Percentiles rank a stretch among this genome's conserved stretches.
These are phyloP conservation scores for Aegithalos caudatus DNA, from an alignment of 2,113 vertebrate genomes.

Conservation along the genomic window DNA sequence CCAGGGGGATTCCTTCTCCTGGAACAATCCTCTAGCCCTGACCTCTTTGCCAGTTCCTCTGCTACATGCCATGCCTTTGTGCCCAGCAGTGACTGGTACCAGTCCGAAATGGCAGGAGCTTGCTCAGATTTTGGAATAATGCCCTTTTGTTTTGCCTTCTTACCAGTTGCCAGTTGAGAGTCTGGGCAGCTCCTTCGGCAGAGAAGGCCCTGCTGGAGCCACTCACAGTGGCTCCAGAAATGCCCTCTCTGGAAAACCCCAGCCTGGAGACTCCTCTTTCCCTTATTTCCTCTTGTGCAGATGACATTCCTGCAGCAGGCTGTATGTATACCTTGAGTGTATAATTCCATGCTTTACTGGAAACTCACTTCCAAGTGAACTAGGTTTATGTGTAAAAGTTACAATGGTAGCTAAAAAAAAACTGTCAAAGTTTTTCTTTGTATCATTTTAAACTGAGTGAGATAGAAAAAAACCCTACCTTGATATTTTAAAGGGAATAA, in stretches of 20 bases:
- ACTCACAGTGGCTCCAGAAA: not conserved
- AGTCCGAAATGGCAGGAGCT: not conserved
- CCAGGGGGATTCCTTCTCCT: not conserved
- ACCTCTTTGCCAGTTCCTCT: not conserved
- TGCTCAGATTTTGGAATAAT: not conserved
- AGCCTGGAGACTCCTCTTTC: fast-evolving
- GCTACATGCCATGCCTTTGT: not conserved
- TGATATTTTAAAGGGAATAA: constrained; percentile 31
- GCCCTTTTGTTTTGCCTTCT: not conserved
- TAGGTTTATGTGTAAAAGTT: not conserved
- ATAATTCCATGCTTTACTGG: not conserved
- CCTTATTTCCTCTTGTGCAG: not conserved
- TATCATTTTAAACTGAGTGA: not conserved
- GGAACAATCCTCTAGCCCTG: not conserved
- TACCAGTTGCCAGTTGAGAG: not conserved
- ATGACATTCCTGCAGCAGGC: not conserved
- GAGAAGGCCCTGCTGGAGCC: not conserved
- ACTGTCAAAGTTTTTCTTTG: constrained; percentile 21
- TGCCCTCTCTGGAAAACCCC: not conserved
- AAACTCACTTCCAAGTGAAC: not conserved
- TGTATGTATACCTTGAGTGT: not conserved
- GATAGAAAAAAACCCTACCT: not conserved
- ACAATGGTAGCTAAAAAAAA: not conserved
- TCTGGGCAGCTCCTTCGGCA: not conserved
- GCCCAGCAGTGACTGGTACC: not conserved